Evolutionary conservation across 2,888 invertebrate genomes (phyloP).

Genomic region (Tinea trinotella): DNA sequence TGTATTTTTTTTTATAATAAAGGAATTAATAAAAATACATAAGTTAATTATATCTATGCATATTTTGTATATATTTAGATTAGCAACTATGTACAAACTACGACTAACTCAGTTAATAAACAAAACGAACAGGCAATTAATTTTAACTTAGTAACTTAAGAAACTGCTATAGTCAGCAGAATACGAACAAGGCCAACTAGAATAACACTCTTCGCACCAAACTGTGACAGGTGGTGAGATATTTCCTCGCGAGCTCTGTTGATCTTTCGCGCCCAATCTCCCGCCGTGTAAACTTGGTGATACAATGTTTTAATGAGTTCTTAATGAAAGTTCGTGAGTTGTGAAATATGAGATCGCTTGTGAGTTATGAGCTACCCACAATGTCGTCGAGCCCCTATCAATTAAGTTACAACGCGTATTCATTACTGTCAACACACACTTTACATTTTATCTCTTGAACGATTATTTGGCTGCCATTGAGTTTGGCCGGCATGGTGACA

Average conservation of each 20-base stretch:
- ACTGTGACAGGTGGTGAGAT: slow-evolving; percentile 17
- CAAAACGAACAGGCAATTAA: too few relatives aligned
- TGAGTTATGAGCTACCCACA: slow-evolving; percentile 48
- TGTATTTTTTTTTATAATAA: too few relatives aligned
- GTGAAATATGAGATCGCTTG: slow-evolving; percentile 44
- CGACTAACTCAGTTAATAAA: too few relatives aligned
- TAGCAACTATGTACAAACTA: too few relatives aligned
- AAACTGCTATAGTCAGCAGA: too few relatives aligned
- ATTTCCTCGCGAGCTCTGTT: slow-evolving; percentile 25
- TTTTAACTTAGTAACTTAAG: too few relatives aligned
- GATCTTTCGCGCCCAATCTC: slow-evolving; percentile 32
- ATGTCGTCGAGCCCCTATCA: slow-evolving; percentile 45
- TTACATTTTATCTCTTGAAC: too few relatives aligned
- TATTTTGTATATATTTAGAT: too few relatives aligned
- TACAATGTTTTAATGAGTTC: slow-evolving; percentile 30
- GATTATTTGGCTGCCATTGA: too few relatives aligned
- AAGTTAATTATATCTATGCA: too few relatives aligned
- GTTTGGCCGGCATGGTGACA: too few relatives aligned
- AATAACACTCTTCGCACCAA: background rate
- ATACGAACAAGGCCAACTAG: background rate
- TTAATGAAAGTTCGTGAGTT: slow-evolving; percentile 37
- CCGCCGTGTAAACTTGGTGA: slow-evolving; percentile 27
- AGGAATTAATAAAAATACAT: too few relatives aligned
- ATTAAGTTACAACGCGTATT: slow-evolving; percentile 34
- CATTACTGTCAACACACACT: slow-evolving; percentile 6